These are phyloP conservation scores for Oscheius sp. DNA, from an alignment of 2,888 invertebrate species.

Conservation along the genomic window DNA sequence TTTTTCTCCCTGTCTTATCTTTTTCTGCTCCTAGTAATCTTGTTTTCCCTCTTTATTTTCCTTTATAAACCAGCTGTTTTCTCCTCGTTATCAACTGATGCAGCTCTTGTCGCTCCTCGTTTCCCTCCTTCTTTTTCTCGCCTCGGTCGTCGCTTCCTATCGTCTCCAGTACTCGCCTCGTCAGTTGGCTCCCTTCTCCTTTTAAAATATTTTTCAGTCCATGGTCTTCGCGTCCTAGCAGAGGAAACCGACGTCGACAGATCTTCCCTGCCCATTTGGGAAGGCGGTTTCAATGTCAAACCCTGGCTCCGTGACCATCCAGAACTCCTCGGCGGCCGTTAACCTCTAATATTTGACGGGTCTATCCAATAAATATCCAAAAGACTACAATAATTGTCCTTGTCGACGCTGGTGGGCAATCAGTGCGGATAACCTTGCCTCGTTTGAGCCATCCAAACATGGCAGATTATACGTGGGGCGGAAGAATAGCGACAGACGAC, in stretches of 20 bases:
- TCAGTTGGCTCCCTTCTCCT: neutral
- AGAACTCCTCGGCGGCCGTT: neutral
- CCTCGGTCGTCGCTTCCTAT: neutral
- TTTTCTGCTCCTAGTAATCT: too few relatives aligned
- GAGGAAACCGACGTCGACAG: neutral
- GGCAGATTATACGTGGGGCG: constrained; percentile 15
- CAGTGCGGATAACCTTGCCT: constrained; percentile 24
- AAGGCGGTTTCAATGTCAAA: constrained; percentile 24
- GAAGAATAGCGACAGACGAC: constrained; percentile 26
- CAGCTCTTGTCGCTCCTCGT: neutral
- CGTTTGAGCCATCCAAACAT: constrained; percentile 12
- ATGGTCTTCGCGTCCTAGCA: neutral
- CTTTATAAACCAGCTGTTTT: too few relatives aligned
- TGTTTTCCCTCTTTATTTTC: too few relatives aligned
- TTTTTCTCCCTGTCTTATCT: too few relatives aligned
- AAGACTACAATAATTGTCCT: neutral
- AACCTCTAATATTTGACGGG: neutral
- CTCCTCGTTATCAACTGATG: neutral
- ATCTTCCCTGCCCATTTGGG: constrained; percentile 13
- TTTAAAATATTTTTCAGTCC: neutral
- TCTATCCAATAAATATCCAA: neutral
- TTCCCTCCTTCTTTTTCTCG: neutral
- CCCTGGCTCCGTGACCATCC: constrained; percentile 25
- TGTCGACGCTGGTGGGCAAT: neutral
- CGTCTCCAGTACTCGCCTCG: neutral